Evolutionary conservation across 92 coral and sea anemone genomes (phyloP).

Genomic region (Virgularia gustaviana): DNA sequence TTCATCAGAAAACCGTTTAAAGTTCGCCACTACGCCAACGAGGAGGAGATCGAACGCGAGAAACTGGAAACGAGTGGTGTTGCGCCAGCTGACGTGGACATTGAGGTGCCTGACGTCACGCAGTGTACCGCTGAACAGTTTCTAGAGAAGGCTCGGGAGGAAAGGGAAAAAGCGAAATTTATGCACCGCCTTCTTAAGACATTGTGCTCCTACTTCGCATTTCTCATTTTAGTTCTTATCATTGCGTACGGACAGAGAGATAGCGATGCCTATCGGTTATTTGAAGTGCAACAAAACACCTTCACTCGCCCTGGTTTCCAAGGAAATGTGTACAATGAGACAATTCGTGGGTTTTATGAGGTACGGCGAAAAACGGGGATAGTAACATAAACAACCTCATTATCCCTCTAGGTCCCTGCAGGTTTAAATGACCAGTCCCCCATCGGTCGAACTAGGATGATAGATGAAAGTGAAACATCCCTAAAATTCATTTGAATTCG

Average conservation of each 20-base stretch:
- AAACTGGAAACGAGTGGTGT: constrained; percentile 9
- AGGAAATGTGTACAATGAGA: not conserved
- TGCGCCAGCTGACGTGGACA: not conserved
- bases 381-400: too few species aligned
- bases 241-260: constrained; percentile 86
- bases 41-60: constrained; percentile 22
- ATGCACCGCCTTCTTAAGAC: constrained; percentile 71
- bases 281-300: constrained; percentile 56
- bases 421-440: too few species aligned
- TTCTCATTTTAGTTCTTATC: constrained; percentile 60
- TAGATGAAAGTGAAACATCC: too few species aligned
- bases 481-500: too few species aligned
- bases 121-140: constrained; percentile 55
- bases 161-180: constrained; percentile 63
- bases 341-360: constrained; percentile 48
- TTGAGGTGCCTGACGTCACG: constrained; percentile 33
- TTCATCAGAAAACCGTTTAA: constrained; percentile 68
- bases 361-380: too few species aligned
- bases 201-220: constrained; percentile 57
- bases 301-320: constrained; percentile 24
- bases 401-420: too few species aligned
- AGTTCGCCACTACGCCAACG: constrained; percentile 8
- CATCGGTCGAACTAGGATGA: too few species aligned
- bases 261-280: constrained; percentile 57
- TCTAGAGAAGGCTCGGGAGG: constrained; percentile 65